Percentiles rank a stretch among this genome's conserved stretches.
These are phyloP conservation scores for Drosophila pseudoobscura DNA, from an alignment of 1,140 invertebrate species.

Conservation along the genomic window DNA sequence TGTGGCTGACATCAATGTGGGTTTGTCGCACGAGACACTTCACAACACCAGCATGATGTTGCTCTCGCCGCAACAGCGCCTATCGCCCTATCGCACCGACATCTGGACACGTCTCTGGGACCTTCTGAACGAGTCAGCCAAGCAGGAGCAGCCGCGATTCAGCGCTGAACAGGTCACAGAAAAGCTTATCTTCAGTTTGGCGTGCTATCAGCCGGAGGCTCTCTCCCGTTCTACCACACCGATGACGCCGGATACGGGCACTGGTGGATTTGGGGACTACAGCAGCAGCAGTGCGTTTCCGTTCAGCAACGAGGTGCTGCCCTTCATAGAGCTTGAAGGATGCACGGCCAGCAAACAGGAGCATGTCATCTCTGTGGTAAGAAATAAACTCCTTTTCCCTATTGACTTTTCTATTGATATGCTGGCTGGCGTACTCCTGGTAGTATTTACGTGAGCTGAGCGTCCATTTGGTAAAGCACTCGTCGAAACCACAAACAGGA, in stretches of 20 bases:
- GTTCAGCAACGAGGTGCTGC: constrained; percentile 85
- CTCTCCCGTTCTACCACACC: constrained; percentile 92
- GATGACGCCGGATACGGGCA: constrained; percentile 87
- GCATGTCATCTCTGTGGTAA: constrained; percentile 92
- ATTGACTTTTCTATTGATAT: neutral
- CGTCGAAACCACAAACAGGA: constrained; percentile 83
- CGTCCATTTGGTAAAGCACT: constrained; percentile 90
- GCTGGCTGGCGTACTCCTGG: neutral
- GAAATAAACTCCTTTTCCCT: constrained; percentile 38
- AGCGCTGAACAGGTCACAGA: constrained; percentile 88
- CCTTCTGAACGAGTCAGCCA: constrained; percentile 85
- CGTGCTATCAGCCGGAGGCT: constrained; percentile 93
- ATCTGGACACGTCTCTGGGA: constrained; percentile 93
- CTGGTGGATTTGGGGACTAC: constrained; percentile 83
- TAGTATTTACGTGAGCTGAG: constrained; percentile 92
- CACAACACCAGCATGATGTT: constrained; percentile 93
- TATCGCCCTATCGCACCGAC: constrained; percentile 90
- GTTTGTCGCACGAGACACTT: constrained; percentile 86
- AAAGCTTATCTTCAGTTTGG: constrained; percentile 89
- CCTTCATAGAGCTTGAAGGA: constrained; percentile 92
- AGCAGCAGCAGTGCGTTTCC: constrained; percentile 77
- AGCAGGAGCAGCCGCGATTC: constrained; percentile 86
- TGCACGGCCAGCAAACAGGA: constrained; percentile 94
- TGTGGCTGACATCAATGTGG: constrained; percentile 74
- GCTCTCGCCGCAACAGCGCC: constrained; percentile 90